A percentile compares a stretch with the other conserved stretches of the same genome.
Conservation (phyloP, 2,113 vertebrate genomes). For the Catharus bicknelli region DNA sequence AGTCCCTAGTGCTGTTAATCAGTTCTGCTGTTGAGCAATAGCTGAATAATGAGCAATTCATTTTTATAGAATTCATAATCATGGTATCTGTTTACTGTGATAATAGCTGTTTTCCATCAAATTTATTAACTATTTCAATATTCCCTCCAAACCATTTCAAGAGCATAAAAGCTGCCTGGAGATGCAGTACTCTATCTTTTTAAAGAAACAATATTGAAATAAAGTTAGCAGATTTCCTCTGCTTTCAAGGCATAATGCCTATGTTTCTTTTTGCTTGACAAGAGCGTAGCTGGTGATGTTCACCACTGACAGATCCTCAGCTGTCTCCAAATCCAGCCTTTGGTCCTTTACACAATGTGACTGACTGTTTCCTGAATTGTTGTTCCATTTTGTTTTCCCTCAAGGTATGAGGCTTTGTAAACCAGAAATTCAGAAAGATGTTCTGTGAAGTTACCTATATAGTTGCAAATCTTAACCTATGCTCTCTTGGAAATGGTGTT, state of each 20-base stretch:
- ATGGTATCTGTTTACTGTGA: neutral
- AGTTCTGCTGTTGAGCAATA: neutral
- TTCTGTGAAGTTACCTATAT: neutral
- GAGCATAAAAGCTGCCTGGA: neutral
- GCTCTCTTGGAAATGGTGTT: neutral
- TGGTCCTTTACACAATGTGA: neutral
- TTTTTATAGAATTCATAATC: slow-evolving; percentile 36
- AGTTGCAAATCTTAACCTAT: neutral
- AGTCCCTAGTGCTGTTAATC: neutral
- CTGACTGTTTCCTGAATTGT: neutral
- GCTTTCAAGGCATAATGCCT: neutral
- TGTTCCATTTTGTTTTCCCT: neutral
- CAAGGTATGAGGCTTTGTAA: neutral
- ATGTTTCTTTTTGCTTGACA: neutral
- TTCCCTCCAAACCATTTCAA: neutral
- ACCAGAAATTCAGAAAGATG: neutral
- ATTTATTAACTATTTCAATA: slow-evolving; percentile 1
- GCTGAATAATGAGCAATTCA: neutral
- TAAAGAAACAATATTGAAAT: neutral
- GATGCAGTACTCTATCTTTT: neutral
- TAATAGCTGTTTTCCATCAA: neutral
- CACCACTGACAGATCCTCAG: neutral
- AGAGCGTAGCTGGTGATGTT: neutral
- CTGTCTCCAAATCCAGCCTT: neutral
- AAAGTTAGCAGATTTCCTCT: neutral